Base-by-base conservation (phyloP, 2,888 invertebrate genomes). In the Eupeodes luniger region DNA sequence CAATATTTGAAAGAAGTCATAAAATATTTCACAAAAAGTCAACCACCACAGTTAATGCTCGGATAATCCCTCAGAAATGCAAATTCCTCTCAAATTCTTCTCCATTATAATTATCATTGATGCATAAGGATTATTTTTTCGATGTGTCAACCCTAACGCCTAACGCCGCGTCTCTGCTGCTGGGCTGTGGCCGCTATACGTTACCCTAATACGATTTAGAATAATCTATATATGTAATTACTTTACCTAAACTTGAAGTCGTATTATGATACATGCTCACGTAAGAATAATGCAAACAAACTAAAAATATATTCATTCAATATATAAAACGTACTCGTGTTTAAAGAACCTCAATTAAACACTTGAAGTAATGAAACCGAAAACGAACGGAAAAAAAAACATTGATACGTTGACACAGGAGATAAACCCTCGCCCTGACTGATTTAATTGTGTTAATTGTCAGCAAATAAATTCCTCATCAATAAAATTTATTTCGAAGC, bases 401-500 rank as follows among this genome's bases (percentile, higher is more conserved):
- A 51, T 76, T 76, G 12, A 44, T 70, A 19, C 59, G 85, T 81
- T 85, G 85, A 78, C 66, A 67, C 12, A 78, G 47, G 34, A 78
- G 81, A 86, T 81, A 74, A 81, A 74, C 69, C 78, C 78, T 27
- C 27, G 27, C 27, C 27, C 36, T 62, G 78, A 78, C 78, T 67
- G 85, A 85, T 81, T 74, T 78, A 40, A 57, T 69, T 86, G 57
- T 79, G 57, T 79, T 86, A 86, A 86, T 82, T 86, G 82, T 70
- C 27, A 69, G 57, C 75, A 82, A 79, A 86, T 86, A 82, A 79
- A 82, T 79, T 82, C 75, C 79, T 81, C 85, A 78, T 82, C 82
- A 78, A 82, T 82, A 74, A 82, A 82, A 78, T 70, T 44, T 16
- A 44, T 77, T 81, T 61, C n/a, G 72, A 27, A 66, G 69, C 55